Percentiles rank a stretch among this genome's conserved stretches.
phyloP scores from a whole-genome alignment of 2,888 invertebrate species.

The Orthosia gothica region DNA sequence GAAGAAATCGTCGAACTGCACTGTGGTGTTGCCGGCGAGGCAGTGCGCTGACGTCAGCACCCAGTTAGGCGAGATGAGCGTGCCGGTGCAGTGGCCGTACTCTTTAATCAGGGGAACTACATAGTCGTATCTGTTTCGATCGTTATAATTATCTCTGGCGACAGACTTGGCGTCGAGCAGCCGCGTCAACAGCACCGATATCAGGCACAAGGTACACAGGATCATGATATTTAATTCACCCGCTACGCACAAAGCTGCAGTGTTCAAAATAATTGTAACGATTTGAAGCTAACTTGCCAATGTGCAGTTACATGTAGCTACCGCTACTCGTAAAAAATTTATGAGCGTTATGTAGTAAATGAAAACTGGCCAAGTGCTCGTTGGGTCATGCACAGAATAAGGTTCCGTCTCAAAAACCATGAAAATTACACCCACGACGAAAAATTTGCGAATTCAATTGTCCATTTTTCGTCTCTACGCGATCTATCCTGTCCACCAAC shows the following conservation, averaged over 20 bases:
- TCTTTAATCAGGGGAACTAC: slow-evolving; percentile 25
- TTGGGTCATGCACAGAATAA: too few species aligned
- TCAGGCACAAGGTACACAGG: background rate
- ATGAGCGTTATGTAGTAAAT: slow-evolving; percentile 3
- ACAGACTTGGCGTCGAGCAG: background rate
- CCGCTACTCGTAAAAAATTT: slow-evolving; percentile 23
- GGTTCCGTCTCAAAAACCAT: too few species aligned
- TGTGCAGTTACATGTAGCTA: background rate
- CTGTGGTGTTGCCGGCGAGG: background rate
- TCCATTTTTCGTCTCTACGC: too few species aligned
- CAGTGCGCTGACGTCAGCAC: slow-evolving; percentile 38
- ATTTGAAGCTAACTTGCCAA: slow-evolving; percentile 4
- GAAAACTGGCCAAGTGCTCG: background rate
- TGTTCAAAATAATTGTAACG: background rate
- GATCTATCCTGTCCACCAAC: too few species aligned
- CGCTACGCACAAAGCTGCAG: background rate
- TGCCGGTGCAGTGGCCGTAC: slow-evolving; percentile 29
- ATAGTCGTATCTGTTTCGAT: background rate
- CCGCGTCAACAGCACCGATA: background rate
- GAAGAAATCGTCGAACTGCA: slow-evolving; percentile 37
- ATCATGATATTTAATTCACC: slow-evolving; percentile 23
- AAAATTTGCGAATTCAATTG: too few species aligned
- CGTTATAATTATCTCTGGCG: too few species aligned
- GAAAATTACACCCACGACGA: too few species aligned
- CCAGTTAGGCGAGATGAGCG: slow-evolving; percentile 43